Conservation (phyloP, 2,113 vertebrate genomes). For the Bos indicus region DNA sequence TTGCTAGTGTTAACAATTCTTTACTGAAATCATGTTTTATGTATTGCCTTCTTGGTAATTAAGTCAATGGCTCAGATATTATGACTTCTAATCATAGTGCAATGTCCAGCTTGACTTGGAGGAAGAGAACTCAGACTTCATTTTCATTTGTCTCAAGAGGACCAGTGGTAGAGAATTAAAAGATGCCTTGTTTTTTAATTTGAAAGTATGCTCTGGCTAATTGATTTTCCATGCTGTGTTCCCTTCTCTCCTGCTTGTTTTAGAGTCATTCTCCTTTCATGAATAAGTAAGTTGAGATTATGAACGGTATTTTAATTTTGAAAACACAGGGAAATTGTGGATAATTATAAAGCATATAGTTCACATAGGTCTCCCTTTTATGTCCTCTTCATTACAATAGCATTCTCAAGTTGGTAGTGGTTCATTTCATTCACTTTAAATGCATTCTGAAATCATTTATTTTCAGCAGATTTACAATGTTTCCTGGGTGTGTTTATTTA, state of each 20-base stretch:
- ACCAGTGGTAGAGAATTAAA: neutral
- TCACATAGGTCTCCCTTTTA: neutral
- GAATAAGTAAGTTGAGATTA: neutral
- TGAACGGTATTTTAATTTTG: neutral
- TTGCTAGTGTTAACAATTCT: neutral
- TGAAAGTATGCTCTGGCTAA: neutral
- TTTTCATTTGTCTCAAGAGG: conserved; percentile 16
- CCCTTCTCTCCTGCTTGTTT: neutral
- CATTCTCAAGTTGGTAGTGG: neutral
- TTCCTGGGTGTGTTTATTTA: neutral
- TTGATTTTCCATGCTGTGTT: neutral
- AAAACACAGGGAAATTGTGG: neutral
- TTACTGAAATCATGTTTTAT: neutral
- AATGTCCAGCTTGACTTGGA: neutral
- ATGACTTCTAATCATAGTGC: neutral
- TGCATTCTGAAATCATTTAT: neutral
- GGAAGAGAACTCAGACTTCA: neutral
- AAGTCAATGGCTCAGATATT: neutral
- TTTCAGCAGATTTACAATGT: neutral
- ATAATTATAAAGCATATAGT: neutral
- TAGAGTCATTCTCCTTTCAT: neutral
- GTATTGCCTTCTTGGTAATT: neutral
- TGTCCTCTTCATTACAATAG: neutral
- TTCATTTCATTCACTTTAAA: neutral
- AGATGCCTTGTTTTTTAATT: neutral